A percentile compares a stretch with the other conserved stretches of the same genome.
phyloP scores from a whole-genome alignment of 2,888 invertebrate genomes.

The Platerodrilus igneus region DNA sequence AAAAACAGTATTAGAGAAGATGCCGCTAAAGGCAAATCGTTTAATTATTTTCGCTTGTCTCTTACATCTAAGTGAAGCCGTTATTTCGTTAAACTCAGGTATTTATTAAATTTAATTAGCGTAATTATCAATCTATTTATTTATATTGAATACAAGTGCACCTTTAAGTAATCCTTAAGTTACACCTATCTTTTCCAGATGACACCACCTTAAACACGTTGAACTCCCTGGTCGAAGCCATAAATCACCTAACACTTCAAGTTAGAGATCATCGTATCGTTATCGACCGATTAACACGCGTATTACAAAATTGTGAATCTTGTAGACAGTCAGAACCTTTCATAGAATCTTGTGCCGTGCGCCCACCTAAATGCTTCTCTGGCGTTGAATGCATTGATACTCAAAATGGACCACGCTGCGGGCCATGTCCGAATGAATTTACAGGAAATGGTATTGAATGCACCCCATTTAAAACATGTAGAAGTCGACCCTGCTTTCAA shows the following conservation, averaged over 20 bases:
- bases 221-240: constrained; percentile 60
- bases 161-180: too few species aligned
- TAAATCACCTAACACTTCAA: constrained; percentile 67
- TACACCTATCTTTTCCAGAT: too few species aligned
- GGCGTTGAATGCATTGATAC: constrained; percentile 63
- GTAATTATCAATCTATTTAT: too few species aligned
- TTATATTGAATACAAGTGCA: too few species aligned
- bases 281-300: constrained; percentile 63
- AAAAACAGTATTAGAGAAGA: too few species aligned
- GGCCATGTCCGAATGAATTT: constrained; percentile 68
- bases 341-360: constrained; percentile 45
- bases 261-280: constrained; percentile 65
- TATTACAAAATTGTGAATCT: constrained; percentile 74
- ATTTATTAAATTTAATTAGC: too few species aligned
- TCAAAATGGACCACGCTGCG: constrained; percentile 61
- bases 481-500: constrained; percentile 61
- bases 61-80: too few species aligned
- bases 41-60: too few species aligned
- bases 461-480: constrained; percentile 62
- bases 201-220: too few species aligned
- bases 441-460: constrained; percentile 58
- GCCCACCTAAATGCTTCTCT: constrained; percentile 65
- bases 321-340: constrained; percentile 51
- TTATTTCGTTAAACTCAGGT: too few species aligned
- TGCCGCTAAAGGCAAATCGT: too few species aligned